Evolutionary conservation across 2,113 vertebrate genomes (phyloP).

Genomic region (Verasper variegatus): DNA sequence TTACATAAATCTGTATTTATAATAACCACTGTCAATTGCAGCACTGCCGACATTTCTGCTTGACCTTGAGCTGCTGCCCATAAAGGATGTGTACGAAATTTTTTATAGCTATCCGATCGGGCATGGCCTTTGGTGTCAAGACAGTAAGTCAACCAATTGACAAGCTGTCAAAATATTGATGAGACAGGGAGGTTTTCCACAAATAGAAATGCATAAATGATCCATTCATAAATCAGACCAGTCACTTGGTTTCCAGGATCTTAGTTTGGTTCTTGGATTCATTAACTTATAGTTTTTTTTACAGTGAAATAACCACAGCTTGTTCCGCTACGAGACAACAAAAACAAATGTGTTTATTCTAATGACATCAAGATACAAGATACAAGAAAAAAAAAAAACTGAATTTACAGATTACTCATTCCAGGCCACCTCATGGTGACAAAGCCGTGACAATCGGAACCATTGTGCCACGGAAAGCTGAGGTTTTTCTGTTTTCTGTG

Average conservation of each 20-base stretch:
- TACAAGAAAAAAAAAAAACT: background rate
- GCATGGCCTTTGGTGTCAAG: slow-evolving; percentile 60
- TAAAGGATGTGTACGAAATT: slow-evolving; percentile 54
- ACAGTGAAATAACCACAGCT: background rate
- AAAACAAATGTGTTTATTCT: slow-evolving; percentile 37
- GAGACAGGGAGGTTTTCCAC: slow-evolving; percentile 28
- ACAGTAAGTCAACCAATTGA: slow-evolving; percentile 64
- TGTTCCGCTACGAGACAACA: slow-evolving; percentile 18
- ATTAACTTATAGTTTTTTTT: background rate
- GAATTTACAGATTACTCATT: slow-evolving; percentile 30
- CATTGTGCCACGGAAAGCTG: slow-evolving; percentile 64
- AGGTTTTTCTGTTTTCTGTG: slow-evolving; percentile 62
- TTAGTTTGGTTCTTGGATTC: background rate
- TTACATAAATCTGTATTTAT: slow-evolving; percentile 46
- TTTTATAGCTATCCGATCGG: slow-evolving; percentile 65
- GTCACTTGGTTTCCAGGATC: background rate
- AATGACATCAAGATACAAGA: slow-evolving; percentile 27
- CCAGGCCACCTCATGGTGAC: slow-evolving; percentile 42
- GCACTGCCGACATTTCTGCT: slow-evolving; percentile 35
- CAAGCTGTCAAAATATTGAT: slow-evolving; percentile 64
- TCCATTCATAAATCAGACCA: slow-evolving; percentile 34
- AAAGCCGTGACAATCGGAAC: slow-evolving; percentile 53
- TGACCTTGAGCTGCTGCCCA: slow-evolving; percentile 38
- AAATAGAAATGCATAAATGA: slow-evolving; percentile 31
- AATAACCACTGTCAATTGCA: slow-evolving; percentile 24